phyloP scores from a whole-genome alignment of 2,797 vertebrate species.

The Odontamblyopus lacepedii region DNA sequence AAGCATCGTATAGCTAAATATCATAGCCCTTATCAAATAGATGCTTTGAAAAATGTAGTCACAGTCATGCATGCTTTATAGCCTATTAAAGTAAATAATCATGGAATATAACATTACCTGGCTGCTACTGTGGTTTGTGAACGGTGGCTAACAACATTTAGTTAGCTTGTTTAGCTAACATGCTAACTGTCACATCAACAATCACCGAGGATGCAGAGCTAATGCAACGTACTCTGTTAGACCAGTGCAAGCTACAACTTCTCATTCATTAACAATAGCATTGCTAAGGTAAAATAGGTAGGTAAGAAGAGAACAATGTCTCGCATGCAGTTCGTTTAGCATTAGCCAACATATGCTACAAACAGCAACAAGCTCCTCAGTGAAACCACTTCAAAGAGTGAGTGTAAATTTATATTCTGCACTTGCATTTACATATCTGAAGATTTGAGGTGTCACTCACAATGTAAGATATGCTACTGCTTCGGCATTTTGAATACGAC shows the following conservation, averaged over 20 bases:
- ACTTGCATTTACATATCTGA: slow-evolving; percentile 28
- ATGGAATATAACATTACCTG: slow-evolving; percentile 9
- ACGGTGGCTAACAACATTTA: slow-evolving; percentile 43
- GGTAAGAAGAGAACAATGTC: background rate
- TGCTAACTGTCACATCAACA: slow-evolving; percentile 12
- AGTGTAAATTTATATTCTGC: background rate
- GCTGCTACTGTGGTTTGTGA: slow-evolving; percentile 39
- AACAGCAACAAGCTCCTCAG: slow-evolving; percentile 11
- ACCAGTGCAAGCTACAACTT: background rate
- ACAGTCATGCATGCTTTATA: no score
- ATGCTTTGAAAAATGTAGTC: no score
- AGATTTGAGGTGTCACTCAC: slow-evolving; percentile 45
- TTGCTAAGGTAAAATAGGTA: no score
- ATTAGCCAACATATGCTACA: slow-evolving; percentile 38
- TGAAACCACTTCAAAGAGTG: slow-evolving; percentile 23
- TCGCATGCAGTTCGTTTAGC: slow-evolving; percentile 8
- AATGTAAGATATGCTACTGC: slow-evolving; percentile 62
- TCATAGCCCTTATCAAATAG: no score
- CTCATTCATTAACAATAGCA: background rate
- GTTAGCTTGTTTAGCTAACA: slow-evolving; percentile 38
- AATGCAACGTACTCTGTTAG: background rate
- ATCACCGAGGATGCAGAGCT: slow-evolving; percentile 4
- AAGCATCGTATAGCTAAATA: no score
- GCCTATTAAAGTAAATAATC: no score
- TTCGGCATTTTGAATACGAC: slow-evolving; percentile 68